Base-by-base conservation (phyloP, 1,140 invertebrate species). In the Heliothis subflexa region DNA sequence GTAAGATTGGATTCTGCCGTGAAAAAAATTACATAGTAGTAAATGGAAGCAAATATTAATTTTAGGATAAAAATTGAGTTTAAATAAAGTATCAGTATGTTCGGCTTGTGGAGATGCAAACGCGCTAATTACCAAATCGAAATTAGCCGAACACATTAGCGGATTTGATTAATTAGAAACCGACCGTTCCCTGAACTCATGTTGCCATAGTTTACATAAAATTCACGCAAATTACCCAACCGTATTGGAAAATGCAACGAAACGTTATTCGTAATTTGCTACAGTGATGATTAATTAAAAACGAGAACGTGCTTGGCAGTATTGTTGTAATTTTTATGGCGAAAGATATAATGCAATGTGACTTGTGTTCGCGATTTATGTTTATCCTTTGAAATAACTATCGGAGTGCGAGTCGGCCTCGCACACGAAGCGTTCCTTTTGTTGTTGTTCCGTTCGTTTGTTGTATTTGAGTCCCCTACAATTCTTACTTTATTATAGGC, bases 211-310 rank as follows among this genome's bases (percentile, higher is more conserved):
- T 5, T 21, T 66, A 66, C 5, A 68, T 50, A 50, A 68, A 68
- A 68, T 68, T 14, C 47, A 14, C 18, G 13, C 18, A 50, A 68
- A 52, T 68, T 68, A 68, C 47, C 28, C 64, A 68, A 68, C 64
- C 18, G 13, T 68, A 68, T 25, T 68, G 64, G 47, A 52, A 68
- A 50, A 9, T 68, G 47, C 64, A 52, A 68, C 21, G 64, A 47
- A 66, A 66, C 62, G 16, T 16, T 50, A 28, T 68, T 50, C 21
- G 62, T 50, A 25, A 68, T 68, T 68, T 68, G 12, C 64, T 52
- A 16, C 47, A 18, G 47, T 47, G 62, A 40, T 68, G 64, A 68
- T 68, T 68, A 68, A 68, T 68, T 66, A 47, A 50, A 68, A 68
- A 49, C 47, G 18, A 21, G 45, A 50, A 50, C 64, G 64, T 47